Evolutionary conservation across 2,113 vertebrate genomes (phyloP), one percentile per base, ranked within the genome.

Genomic region (Pao palembangensis): DNA sequence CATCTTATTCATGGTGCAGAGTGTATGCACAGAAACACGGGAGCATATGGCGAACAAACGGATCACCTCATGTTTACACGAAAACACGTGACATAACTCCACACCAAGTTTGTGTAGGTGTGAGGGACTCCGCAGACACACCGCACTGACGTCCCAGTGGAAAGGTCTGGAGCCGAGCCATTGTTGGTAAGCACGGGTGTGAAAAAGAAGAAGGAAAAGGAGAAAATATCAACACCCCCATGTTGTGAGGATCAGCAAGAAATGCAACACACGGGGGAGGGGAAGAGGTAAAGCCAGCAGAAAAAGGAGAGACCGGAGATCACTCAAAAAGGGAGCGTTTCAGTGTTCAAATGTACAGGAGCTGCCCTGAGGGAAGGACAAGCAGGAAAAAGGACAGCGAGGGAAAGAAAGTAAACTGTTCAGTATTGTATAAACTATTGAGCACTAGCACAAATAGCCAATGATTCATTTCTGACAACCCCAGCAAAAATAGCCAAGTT

Each of bases 301-400:
- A 25, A 61, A 31, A 48, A 51, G 7, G 18, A 41, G 23, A 55
- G n/a, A 41, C n/a, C 31, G 31, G 23, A 55, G n/a, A 31, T 15
- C 31, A 71, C 52, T 44, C 49, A 58, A 76, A 67, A 75, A 70
- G 41, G 31, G 42, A 69, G 17, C 20, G 49, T 69, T 43, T n/a
- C 61, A 64, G 5, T 50, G 23, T 4, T 2, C 1, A 18, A 51
- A 66, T 19, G 20, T 28, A 55, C 64, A 2, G 23, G 49, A 20
- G 20, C 44, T 48, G 44, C 6, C 5, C 17, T 49, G 7, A 18
- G n/a, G 25, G 25, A 4, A 49, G 2, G 6, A 20, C n/a, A 21
- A n/a, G 18, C 19, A 6, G 48, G 13, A 19, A 18, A 50, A 50
- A 50, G n/a, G 28, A 75, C 64, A 28, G n/a, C 59, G n/a, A 23